Evolutionary conservation across 1,140 invertebrate species (phyloP).

Genomic region (Bilobella aurantiaca): DNA sequence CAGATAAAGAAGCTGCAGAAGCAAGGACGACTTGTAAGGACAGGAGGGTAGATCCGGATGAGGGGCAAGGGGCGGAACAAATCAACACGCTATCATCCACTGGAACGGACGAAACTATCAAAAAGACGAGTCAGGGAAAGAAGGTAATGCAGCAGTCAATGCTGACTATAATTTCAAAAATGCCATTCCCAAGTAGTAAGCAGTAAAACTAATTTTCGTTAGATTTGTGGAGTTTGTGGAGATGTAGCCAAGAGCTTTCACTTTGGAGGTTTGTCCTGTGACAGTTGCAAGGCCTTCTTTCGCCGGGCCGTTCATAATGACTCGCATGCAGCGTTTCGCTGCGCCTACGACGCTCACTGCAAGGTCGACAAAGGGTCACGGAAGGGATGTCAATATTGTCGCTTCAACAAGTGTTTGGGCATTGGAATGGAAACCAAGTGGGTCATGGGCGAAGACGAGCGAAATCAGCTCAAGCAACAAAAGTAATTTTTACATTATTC

Average conservation of each 20-base stretch:
- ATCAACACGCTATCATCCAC: background rate
- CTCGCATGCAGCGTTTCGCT: constrained; percentile 38
- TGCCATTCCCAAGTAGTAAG: too few species aligned
- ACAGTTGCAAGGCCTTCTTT: constrained; percentile 43
- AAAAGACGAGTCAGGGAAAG: background rate
- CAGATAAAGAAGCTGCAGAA: too few species aligned
- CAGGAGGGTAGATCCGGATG: too few species aligned
- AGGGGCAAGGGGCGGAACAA: too few species aligned
- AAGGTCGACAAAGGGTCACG: constrained; percentile 37
- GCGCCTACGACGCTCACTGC: constrained; percentile 38
- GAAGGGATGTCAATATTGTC: constrained; percentile 37
- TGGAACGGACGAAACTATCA: background rate
- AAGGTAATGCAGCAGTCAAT: too few species aligned
- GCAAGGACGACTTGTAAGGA: too few species aligned
- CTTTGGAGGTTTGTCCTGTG: constrained; percentile 42
- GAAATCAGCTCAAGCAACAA: constrained; percentile 38
- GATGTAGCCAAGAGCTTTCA: constrained; percentile 41
- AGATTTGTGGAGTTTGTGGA: constrained; percentile 41
- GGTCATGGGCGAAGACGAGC: constrained; percentile 44
- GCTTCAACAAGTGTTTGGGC: constrained; percentile 41
- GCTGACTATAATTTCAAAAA: too few species aligned
- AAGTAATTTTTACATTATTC: constrained; percentile 19
- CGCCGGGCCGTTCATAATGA: constrained; percentile 39
- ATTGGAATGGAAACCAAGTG: constrained; percentile 45
- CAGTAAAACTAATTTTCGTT: background rate